phyloP scores from a whole-genome alignment of 2,888 invertebrate species.

The Muschampia plurimacula region DNA sequence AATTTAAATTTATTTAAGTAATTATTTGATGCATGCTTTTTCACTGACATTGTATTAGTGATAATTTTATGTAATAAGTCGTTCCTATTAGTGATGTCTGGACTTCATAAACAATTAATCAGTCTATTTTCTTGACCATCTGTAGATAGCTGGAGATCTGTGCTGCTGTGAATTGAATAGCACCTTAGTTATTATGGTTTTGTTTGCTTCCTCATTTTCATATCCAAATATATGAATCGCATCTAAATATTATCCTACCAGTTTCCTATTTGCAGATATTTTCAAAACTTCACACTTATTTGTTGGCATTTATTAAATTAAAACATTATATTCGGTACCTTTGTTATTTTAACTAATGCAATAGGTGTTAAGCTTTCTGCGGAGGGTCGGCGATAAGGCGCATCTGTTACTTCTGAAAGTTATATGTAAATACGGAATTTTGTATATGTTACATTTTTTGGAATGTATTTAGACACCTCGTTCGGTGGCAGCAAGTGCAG shows the following conservation, averaged over 20 bases:
- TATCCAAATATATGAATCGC: too few species aligned
- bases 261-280: not conserved
- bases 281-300: not conserved
- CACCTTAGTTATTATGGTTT: not conserved
- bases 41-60: constrained; percentile 42
- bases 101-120: constrained; percentile 18
- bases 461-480: constrained; percentile 57
- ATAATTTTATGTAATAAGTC: constrained; percentile 43
- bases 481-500: constrained; percentile 39
- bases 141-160: not conserved
- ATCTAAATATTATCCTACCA: too few species aligned
- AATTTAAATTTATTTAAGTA: constrained; percentile 43
- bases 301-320: constrained; percentile 44
- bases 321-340: constrained; percentile 55
- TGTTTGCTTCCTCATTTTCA: not conserved
- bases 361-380: constrained; percentile 10
- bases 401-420: constrained; percentile 39
- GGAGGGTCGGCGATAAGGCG: not conserved
- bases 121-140: not conserved
- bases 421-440: constrained; percentile 74
- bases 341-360: constrained; percentile 47
- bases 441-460: constrained; percentile 63
- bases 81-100: constrained; percentile 49
- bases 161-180: not conserved
- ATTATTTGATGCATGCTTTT: constrained; percentile 35